Conservation (phyloP, 2,888 invertebrate genomes). For the Trachelus iudaicus region DNA sequence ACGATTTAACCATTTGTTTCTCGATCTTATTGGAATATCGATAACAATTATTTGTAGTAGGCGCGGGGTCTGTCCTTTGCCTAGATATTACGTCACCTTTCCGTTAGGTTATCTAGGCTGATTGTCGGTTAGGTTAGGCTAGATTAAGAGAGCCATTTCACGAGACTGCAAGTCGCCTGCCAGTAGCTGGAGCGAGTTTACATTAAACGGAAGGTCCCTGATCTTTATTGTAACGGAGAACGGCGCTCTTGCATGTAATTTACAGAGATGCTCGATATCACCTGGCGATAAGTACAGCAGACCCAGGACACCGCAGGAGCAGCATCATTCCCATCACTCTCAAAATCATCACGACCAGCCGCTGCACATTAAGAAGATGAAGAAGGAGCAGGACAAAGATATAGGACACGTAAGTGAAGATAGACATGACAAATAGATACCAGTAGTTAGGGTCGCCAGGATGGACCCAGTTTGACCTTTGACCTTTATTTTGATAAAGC, state of each 20-base stretch:
- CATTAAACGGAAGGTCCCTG: not conserved
- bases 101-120: not conserved
- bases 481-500: slow-evolving; percentile 40
- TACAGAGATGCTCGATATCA: slow-evolving; percentile 86
- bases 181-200: not conserved
- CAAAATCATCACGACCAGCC: slow-evolving; percentile 62
- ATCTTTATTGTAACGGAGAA: not conserved
- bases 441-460: not conserved
- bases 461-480: not conserved
- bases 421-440: not conserved
- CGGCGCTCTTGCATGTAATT: slow-evolving; percentile 25
- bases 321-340: slow-evolving; percentile 70
- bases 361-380: slow-evolving; percentile 72
- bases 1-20: not conserved
- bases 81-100: not conserved
- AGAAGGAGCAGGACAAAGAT: slow-evolving; percentile 84
- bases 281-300: slow-evolving; percentile 85
- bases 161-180: not conserved
- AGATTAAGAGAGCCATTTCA: not conserved
- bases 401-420: slow-evolving; percentile 78
- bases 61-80: not conserved
- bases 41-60: not conserved
- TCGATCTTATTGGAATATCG: not conserved
- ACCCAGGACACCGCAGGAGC: slow-evolving; percentile 80
- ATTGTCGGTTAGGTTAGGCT: not conserved